Evolutionary conservation across 2,888 invertebrate genomes (phyloP).

Genomic region (Eumacrocentrus americanus): DNA sequence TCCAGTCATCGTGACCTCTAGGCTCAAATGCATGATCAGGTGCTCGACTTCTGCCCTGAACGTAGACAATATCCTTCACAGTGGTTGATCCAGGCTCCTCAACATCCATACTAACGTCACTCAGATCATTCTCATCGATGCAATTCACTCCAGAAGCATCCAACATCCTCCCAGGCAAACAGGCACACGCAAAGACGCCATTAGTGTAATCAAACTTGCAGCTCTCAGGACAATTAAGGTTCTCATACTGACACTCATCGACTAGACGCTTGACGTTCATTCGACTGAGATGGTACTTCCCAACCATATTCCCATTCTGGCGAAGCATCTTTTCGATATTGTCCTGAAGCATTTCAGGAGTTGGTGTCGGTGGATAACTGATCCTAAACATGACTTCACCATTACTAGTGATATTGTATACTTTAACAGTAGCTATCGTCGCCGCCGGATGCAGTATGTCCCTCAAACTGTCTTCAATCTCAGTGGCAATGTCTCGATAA

Average conservation of each 20-base stretch:
- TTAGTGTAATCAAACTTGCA: conserved; percentile 71
- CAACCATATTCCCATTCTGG: conserved; percentile 47
- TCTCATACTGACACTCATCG: conserved; percentile 71
- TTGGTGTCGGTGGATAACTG: conserved; percentile 47
- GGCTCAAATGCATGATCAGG: conserved; percentile 36
- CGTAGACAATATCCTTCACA: conserved; percentile 39
- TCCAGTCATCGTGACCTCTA: conserved; percentile 40
- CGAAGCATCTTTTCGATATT: conserved; percentile 48
- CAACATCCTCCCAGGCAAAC: conserved; percentile 67
- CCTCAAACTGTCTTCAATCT: conserved; percentile 68
- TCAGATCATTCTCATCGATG: conserved; percentile 47
- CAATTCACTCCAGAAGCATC: conserved; percentile 63
- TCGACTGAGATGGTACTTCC: conserved; percentile 50
- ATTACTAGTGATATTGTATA: conserved; percentile 50
- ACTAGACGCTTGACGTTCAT: conserved; percentile 58
- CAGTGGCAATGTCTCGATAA: conserved; percentile 67
- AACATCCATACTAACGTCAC: conserved; percentile 46
- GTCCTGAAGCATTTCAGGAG: conserved; percentile 46
- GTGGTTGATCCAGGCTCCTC: conserved; percentile 38
- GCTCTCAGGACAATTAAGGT: conserved; percentile 70
- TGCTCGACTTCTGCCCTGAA: conserved; percentile 52
- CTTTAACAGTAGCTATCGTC: conserved; percentile 45
- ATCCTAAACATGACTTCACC: conserved; percentile 55
- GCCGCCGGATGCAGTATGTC: conserved; percentile 51
- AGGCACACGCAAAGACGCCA: conserved; percentile 72